Evolutionary conservation across 1,140 invertebrate species (phyloP).

Genomic region (Pararge aegeria): DNA sequence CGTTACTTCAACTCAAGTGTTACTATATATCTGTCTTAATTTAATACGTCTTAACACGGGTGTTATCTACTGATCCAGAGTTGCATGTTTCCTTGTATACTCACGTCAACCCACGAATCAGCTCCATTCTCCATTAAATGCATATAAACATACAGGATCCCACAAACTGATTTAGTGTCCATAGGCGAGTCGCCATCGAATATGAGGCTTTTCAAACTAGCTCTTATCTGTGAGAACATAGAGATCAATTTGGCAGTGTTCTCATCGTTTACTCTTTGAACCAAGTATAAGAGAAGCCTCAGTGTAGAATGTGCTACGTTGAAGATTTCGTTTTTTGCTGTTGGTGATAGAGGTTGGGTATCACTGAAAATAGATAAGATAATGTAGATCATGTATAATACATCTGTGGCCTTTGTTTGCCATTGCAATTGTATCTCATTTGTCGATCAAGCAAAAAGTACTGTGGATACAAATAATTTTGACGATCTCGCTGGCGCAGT

Average conservation of each 20-base stretch:
- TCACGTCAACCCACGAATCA: constrained; percentile 55
- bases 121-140: constrained; percentile 41
- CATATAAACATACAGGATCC: constrained; percentile 52
- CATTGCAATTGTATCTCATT: too few species aligned
- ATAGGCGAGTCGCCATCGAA: constrained; percentile 58
- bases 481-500: too few species aligned
- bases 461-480: too few species aligned
- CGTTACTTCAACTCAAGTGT: too few species aligned
- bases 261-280: constrained; percentile 44
- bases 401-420: too few species aligned
- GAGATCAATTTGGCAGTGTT: constrained; percentile 23
- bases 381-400: too few species aligned
- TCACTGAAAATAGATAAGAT: constrained; percentile 35
- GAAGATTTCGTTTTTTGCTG: constrained; percentile 63
- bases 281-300: constrained; percentile 46
- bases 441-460: too few species aligned
- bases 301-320: constrained; percentile 46
- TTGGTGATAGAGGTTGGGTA: constrained; percentile 42
- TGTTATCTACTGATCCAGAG: background rate
- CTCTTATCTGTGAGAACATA: constrained; percentile 35
- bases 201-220: constrained; percentile 41
- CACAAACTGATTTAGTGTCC: constrained; percentile 66
- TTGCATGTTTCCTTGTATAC: constrained; percentile 21
- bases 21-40: too few species aligned
- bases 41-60: too few species aligned